Percentiles rank a stretch among this genome's conserved stretches.
phyloP scores from a whole-genome alignment of 2,113 vertebrate genomes.

The Thunnus thynnus region DNA sequence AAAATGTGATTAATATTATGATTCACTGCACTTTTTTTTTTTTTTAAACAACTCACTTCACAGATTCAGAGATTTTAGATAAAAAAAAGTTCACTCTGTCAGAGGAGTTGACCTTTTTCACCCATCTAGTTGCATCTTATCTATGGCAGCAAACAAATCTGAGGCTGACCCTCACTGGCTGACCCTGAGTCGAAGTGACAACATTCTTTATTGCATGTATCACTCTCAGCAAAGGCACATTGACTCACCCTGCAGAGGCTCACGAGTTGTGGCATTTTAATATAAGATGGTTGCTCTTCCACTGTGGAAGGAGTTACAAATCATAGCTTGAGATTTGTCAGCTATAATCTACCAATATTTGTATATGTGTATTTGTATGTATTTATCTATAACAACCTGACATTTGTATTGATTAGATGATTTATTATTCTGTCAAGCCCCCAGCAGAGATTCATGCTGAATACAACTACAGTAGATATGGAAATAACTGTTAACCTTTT shows the following conservation, averaged over 20 bases:
- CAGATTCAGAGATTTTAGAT: neutral
- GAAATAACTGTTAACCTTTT: slow-evolving; percentile 8
- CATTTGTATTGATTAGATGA: slow-evolving; percentile 51
- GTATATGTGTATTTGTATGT: slow-evolving; percentile 48
- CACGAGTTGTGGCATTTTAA: slow-evolving; percentile 76
- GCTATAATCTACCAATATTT: slow-evolving; percentile 25
- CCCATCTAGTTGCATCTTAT: slow-evolving; percentile 41
- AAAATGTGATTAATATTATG: slow-evolving; percentile 17
- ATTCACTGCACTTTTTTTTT: neutral
- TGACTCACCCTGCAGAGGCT: slow-evolving; percentile 74
- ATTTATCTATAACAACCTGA: slow-evolving; percentile 33
- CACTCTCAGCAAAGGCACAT: slow-evolving; percentile 76
- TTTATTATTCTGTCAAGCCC: slow-evolving; percentile 52
- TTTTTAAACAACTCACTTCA: neutral
- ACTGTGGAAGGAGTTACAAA: slow-evolving; percentile 51
- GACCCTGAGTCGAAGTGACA: slow-evolving; percentile 73
- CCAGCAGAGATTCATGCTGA: slow-evolving; percentile 20
- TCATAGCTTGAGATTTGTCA: slow-evolving; percentile 34
- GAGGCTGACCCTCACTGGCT: slow-evolving; percentile 57
- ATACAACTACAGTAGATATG: neutral
- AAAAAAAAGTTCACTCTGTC: slow-evolving; percentile 19
- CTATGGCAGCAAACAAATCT: slow-evolving; percentile 38
- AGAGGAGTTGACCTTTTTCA: slow-evolving; percentile 8
- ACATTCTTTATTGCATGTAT: slow-evolving; percentile 72
- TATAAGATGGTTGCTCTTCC: slow-evolving; percentile 45